phyloP scores from a whole-genome alignment of 2,113 vertebrate species.

The Craseonycteris thonglongyai region DNA sequence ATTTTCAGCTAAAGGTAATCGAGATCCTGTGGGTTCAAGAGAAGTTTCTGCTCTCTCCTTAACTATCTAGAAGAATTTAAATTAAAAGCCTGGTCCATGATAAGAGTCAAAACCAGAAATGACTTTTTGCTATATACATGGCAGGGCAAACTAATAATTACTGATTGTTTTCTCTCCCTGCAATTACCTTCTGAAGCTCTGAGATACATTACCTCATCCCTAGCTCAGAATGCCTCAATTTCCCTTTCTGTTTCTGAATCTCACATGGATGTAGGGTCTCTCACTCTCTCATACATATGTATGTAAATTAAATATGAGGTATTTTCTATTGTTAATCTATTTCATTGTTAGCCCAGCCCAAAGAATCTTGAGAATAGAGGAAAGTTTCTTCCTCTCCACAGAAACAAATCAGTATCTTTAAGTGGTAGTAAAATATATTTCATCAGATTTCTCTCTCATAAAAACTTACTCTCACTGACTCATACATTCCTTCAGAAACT shows the following conservation, averaged over 20 bases:
- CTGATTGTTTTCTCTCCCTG: neutral
- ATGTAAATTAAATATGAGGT: neutral
- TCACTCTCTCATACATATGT: neutral
- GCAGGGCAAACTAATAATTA: neutral
- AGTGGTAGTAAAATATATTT: slow-evolving; percentile 7
- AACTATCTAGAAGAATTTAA: neutral
- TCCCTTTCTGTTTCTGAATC: neutral
- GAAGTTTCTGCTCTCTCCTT: neutral
- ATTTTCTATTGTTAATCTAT: neutral
- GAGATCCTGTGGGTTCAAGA: neutral
- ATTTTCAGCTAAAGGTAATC: neutral
- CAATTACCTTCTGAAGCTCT: neutral
- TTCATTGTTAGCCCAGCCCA: neutral
- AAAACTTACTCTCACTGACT: neutral
- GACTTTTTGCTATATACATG: neutral
- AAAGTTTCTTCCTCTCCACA: neutral
- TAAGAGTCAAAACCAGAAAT: neutral
- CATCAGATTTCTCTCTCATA: neutral
- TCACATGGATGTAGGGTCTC: neutral
- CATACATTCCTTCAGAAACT: neutral
- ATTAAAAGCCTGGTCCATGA: neutral
- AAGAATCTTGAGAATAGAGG: neutral
- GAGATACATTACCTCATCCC: neutral
- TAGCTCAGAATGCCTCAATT: neutral
- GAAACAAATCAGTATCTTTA: neutral